Evolutionary conservation across 2,113 vertebrate genomes (phyloP), one percentile per base, ranked within the genome.

Genomic region (Pampusana beccarii): DNA sequence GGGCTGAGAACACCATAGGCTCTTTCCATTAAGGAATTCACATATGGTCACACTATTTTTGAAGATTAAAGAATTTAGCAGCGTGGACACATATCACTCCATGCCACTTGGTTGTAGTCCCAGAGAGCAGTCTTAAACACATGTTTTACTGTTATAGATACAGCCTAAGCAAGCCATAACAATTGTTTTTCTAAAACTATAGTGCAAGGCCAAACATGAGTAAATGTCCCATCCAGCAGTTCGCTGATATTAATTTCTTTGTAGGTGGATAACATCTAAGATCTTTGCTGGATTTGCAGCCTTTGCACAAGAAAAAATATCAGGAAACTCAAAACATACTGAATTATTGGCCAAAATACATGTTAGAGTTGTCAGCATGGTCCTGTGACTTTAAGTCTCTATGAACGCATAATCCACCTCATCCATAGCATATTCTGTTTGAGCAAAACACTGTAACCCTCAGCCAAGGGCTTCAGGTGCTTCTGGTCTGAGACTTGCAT

Each of bases 1-100:
- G 6, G 53, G 6, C 40, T 62, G 25, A 31, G 60, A 46, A 9
- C 33, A 53, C 21, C 0, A 0, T 8, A 40, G 12, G 33, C 10
- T 62, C 60, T 53, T 57, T 69, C 33, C 9, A 13, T 40, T 64
- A 51, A 38, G 12, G 25, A 57, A 4, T 72, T 73, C 13, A 4
- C 4, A 8, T 67, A 33, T 40, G 17, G 9, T 53, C 36, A 58
- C 18, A 11, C 11, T 58, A 3, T 34, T 84, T 69, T 58, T 20
- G 19, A 40, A 6, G 33, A 56, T 57, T 51, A 72, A 46, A 54
- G 36, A 57, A 62, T 67, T 57, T 16, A 67, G 53, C 36, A 51
- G 10, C 36, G n/a, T 31, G 19, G 14, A 7, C 5, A 24, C 16
- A 2, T 2, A 62, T 34, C 18, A 81, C 25, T 20, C 53, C 24